Percentiles rank a stretch among this genome's conserved stretches.
Conservation (phyloP, 1,140 invertebrate genomes). For the Patella vulgata region DNA sequence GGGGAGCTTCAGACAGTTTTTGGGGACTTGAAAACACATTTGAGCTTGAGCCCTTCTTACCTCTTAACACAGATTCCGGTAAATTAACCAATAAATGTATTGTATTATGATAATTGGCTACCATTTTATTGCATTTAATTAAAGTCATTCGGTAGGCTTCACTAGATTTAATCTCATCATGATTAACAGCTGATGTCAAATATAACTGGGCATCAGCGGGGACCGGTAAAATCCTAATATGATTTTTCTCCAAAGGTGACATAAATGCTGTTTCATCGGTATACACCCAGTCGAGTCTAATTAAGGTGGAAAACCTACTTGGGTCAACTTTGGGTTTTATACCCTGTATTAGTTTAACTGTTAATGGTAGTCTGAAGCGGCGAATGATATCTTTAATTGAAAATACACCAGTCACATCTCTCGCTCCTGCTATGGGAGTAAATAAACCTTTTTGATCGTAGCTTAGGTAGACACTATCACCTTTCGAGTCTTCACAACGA, state of each 20-base stretch:
- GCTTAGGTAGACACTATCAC: slow-evolving; percentile 83
- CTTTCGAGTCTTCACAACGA: slow-evolving; percentile 85
- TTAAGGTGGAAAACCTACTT: slow-evolving; percentile 72
- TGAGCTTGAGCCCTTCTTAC: slow-evolving; percentile 47
- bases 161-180: slow-evolving; percentile 80
- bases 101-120: slow-evolving; percentile 84
- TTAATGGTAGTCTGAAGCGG: slow-evolving; percentile 85
- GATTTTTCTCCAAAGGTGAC: slow-evolving; percentile 75
- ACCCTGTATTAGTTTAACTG: slow-evolving; percentile 89
- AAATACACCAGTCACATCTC: slow-evolving; percentile 92
- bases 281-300: slow-evolving; percentile 82
- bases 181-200: slow-evolving; percentile 84
- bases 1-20: slow-evolving; percentile 62
- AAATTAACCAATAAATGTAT: slow-evolving; percentile 71
- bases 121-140: slow-evolving; percentile 81
- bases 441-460: slow-evolving; percentile 89
- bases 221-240: slow-evolving; percentile 80
- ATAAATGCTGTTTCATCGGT: slow-evolving; percentile 79
- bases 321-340: slow-evolving; percentile 76
- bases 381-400: slow-evolving; percentile 81
- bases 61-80: slow-evolving; percentile 54
- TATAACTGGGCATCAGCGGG: slow-evolving; percentile 87
- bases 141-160: slow-evolving; percentile 76
- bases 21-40: slow-evolving; percentile 50
- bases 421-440: slow-evolving; percentile 87